Conservation (phyloP, 1,140 invertebrate species). For the Maconellicoccus hirsutus region DNA sequence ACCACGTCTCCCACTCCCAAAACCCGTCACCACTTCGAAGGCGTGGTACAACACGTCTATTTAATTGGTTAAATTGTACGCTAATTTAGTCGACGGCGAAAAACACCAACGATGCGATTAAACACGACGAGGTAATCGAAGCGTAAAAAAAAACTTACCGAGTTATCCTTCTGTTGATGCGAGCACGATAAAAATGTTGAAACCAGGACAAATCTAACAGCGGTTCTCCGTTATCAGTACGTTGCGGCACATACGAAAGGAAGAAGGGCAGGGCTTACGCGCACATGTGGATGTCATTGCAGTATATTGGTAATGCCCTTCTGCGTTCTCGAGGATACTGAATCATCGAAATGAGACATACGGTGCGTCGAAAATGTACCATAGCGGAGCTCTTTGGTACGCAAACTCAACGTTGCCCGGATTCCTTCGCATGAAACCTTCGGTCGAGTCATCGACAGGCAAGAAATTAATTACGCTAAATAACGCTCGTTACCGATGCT, state of each 20-base stretch:
- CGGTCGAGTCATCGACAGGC: neutral
- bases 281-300: slow-evolving; percentile 2
- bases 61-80: no score
- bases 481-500: neutral
- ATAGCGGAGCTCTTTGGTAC: neutral
- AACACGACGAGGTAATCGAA: no score
- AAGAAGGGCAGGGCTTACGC: neutral
- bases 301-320: neutral
- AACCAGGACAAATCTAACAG: neutral
- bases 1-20: no score
- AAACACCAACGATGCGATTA: no score
- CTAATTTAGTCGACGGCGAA: no score
- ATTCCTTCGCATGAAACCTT: neutral
- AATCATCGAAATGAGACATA: neutral
- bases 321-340: neutral
- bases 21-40: no score
- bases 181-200: no score
- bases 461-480: neutral
- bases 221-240: neutral
- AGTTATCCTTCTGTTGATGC: no score
- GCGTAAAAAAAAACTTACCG: no score
- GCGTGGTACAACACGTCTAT: no score
- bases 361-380: neutral
- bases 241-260: neutral
- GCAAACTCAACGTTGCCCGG: neutral